phyloP scores from a whole-genome alignment of 1,140 invertebrate genomes.

The Euglossa dilemma region DNA sequence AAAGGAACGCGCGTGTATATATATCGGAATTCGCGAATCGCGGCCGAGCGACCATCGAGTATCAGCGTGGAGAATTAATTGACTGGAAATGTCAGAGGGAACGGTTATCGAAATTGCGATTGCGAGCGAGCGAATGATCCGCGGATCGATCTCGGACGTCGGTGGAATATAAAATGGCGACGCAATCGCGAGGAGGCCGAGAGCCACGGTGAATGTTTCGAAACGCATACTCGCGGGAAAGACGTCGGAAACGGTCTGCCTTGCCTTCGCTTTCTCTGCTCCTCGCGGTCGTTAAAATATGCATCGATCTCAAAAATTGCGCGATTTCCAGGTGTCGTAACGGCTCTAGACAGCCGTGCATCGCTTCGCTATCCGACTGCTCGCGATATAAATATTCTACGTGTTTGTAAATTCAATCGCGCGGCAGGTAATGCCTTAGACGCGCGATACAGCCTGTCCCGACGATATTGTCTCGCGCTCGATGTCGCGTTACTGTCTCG shows the following conservation, averaged over 20 bases:
- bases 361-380: background rate
- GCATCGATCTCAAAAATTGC: conserved; percentile 25
- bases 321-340: background rate
- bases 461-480: conserved; percentile 60
- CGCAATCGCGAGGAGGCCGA: background rate
- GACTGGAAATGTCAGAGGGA: too few species aligned
- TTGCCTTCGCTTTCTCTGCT: background rate
- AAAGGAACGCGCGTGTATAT: background rate
- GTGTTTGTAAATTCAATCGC: conserved; percentile 60
- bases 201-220: background rate
- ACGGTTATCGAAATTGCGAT: background rate
- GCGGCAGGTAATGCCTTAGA: conserved; percentile 48
- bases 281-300: background rate
- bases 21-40: background rate
- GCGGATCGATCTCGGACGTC: background rate
- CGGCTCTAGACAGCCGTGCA: background rate
- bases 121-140: background rate
- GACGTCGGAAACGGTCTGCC: background rate
- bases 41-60: background rate
- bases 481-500: conserved; percentile 37
- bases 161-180: background rate
- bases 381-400: conserved; percentile 40
- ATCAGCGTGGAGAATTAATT: background rate
- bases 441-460: conserved; percentile 52
- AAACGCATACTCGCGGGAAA: background rate